Evolutionary conservation across 2,888 invertebrate species (phyloP), one percentile per base, ranked within the genome.

Genomic region (Aspidiotus destructor): DNA sequence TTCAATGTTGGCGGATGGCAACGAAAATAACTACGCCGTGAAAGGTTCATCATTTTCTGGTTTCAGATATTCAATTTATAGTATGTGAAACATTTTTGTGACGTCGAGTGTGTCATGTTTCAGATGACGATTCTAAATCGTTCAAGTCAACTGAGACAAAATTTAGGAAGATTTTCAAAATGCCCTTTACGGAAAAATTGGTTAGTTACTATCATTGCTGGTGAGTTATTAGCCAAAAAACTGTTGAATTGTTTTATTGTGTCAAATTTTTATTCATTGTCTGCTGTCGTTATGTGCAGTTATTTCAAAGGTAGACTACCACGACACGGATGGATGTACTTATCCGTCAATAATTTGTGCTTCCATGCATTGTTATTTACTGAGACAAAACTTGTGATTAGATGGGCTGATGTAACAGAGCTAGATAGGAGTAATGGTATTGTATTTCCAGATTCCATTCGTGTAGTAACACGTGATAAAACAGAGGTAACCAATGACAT

Each of bases 321-420:
- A 2, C 68, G 52, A 0, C 69, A 57, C 63, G 71, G 71, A 16
- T 71, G 70, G 63, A 62, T 98, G 77, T 99, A 97, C 77, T 83
- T 98, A n/a, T 95, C 96, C 17, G 87, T 98, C 48, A 93, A 95
- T 77, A 92, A 94, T 77, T 83, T 97, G 77, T 95, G 95, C 77
- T 99, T 98, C 79, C 90, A 97, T 78, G 92, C 97, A 0, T 94
- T 91, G 76, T 87, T 98, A 75, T 83, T 98, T 78, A 94, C 96
- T 9, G 93, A 96, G 77, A 92, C 91, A 7, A 89, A 89, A 75
- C 82, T 95, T 61, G 86, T 89, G 73, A 84, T 97, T 69, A 83
- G 92, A 74, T 96, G 94, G 93, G 86, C 89, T 3, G 94, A 95
- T 75, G 88, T 95, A 65, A 87, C 87, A 1, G 89, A 86, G 74